Evolutionary conservation across 2,888 invertebrate species (phyloP), one percentile per base, ranked within the genome.

Genomic region (Pseudolycoriella hygida): DNA sequence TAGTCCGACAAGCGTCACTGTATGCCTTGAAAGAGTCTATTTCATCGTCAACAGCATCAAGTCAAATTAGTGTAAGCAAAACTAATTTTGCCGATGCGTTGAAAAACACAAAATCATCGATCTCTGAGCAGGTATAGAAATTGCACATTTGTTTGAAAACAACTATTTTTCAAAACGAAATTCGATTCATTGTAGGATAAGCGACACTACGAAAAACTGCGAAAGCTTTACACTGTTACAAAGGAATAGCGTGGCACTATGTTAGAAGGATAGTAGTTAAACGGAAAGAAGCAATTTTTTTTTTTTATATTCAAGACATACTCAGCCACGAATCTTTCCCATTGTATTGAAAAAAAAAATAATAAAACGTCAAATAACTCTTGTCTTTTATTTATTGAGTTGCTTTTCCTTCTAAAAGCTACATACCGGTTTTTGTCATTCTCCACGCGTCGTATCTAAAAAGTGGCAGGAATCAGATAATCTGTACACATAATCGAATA

Each of bases 1-100:
- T 97, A 43, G 81, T 97, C 0, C 72, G 87, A 53, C 88, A 93
- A 57, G 89, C 96, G 0, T 81, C 87, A 0, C 74, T 86, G 34
- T 71, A 79, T 51, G 79, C 90, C 0, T 64, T 96, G 40, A 80
- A 81, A 46, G 85, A 84, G 52, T 75, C 80, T 47, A 78, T 92
- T 67, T 54, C 67, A 6, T 49, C 51, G 2, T 2, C 25, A 5
- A 19, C 34, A 20, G 5, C 30, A 2, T 30, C 38, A 5, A 39
- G 14, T 1, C 69, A 72, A n/a, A 66, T 79, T 48, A 68, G 69
- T 47, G 80, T 89, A 1, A 68, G 68, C 4, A 71, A 67, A 39
- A 68, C 76, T 48, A 88, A 94, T 61, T 84, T 96, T 54, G 70
- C 77, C 49, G 63, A 68, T 47, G 94, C 92, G 0, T 69, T 92